Evolutionary conservation across 2,797 vertebrate species (phyloP).

Genomic region (Margarornis squamiger): DNA sequence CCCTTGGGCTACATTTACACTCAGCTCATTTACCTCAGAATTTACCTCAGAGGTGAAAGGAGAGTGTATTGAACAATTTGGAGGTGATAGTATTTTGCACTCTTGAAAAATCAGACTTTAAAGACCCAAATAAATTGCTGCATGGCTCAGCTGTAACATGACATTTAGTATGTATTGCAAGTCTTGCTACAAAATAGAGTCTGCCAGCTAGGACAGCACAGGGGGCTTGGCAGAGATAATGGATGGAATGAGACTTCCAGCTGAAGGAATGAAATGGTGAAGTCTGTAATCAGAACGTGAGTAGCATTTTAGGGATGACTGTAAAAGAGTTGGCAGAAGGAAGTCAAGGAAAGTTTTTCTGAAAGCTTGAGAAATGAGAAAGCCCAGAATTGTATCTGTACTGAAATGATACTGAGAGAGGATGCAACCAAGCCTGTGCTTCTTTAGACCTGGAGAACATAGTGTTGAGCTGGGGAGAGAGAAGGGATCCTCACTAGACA

Average conservation of each 20-base stretch:
- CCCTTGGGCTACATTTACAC: background rate
- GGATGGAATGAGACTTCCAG: conserved; percentile 50
- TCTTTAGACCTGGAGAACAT: background rate
- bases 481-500: background rate
- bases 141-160: background rate
- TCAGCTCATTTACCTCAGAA: background rate
- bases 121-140: background rate
- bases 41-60: background rate
- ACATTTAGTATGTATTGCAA: background rate
- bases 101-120: background rate
- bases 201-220: background rate
- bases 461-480: background rate
- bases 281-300: conserved; percentile 39
- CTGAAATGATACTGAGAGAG: background rate
- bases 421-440: background rate
- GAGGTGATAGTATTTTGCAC: background rate
- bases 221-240: conserved; percentile 43
- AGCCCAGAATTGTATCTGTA: background rate
- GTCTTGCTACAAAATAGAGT: conserved; percentile 14
- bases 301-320: conserved; percentile 23
- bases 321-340: background rate
- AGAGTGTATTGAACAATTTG: background rate
- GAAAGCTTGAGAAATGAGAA: background rate
- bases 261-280: conserved; percentile 30
- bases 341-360: background rate